These are phyloP conservation scores for Decapterus maruadsi DNA, from an alignment of 2,797 vertebrate genomes.

Conservation along the genomic window DNA sequence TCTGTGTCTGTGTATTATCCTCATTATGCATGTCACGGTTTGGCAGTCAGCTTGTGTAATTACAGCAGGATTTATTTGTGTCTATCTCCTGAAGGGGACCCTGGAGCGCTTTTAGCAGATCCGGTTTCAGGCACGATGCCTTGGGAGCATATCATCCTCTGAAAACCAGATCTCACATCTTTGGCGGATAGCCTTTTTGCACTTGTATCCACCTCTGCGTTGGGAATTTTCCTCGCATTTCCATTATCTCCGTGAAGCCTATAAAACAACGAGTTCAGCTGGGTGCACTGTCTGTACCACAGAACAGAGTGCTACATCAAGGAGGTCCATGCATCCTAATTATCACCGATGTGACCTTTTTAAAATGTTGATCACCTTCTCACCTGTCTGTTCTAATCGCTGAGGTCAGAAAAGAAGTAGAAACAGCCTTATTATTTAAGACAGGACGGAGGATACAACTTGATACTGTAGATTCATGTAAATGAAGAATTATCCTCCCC, in stretches of 20 bases:
- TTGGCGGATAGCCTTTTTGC: not conserved
- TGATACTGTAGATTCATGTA: not conserved
- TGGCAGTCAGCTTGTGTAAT: slow-evolving; percentile 22
- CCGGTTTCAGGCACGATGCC: slow-evolving; percentile 10
- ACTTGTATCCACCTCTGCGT: not conserved
- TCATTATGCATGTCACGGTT: slow-evolving; percentile 36
- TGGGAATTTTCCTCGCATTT: slow-evolving; percentile 37
- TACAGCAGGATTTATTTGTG: slow-evolving; percentile 38
- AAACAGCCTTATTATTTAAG: not conserved
- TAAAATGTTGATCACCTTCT: slow-evolving; percentile 17
- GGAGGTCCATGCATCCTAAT: slow-evolving; percentile 1
- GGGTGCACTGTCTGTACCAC: not conserved
- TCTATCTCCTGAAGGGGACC: slow-evolving; percentile 24
- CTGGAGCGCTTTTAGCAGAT: slow-evolving; percentile 27
- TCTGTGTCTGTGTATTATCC: slow-evolving; percentile 38
- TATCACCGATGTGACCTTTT: slow-evolving; percentile 17
- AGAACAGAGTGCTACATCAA: not conserved
- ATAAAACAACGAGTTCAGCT: not conserved
- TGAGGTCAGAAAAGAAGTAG: slow-evolving; percentile 3
- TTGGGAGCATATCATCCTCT: not conserved
- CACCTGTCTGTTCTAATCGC: not conserved
- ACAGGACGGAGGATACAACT: not conserved
- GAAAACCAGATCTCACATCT: slow-evolving; percentile 25
- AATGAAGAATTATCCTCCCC: not conserved
- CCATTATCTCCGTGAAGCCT: slow-evolving; percentile 6